Base-by-base conservation (phyloP, 2,888 invertebrate genomes). In the Andrena fulva region DNA sequence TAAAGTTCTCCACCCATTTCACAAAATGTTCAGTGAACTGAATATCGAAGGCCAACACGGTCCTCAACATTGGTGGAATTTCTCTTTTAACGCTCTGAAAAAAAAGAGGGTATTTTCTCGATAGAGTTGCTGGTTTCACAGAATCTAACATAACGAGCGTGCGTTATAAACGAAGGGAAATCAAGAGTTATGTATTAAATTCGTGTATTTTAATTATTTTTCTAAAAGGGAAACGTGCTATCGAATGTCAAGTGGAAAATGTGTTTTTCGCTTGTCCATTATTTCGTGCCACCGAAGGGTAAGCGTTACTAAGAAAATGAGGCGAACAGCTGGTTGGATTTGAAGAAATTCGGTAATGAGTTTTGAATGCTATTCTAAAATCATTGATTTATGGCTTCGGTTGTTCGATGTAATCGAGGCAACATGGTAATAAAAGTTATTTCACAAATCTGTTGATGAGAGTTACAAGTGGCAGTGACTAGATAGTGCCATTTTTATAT, bases 1-100 rank as follows among this genome's bases (percentile, higher is more conserved):
- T 81, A 66, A 91, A 90, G 59, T 87, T 92, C 75, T 94, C 93
- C 6, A 91, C 68, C 6, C 77, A 80, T 68, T 90, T 92, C 16
- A 94, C 93, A 77, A 94, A 91, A 16, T n/a, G n/a, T 85, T 94
- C 90, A 1, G 94, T 94, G 1, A 94, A 48, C 31, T 91, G 89
- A 29, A 89, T 91, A 89, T 95, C 95, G 10, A 91, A 77, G 7
- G 91, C 90, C 69, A 95, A 89, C 52, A 93, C 35, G 70, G 89
- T 92, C 35, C 79, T 91, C 48, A 94, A 62, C 0, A 87, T 24
- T 0, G 90, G 76, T 16, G 94, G 93, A 12, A 93, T 80, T 63
- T 91, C 84, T 71, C 94, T 91, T 82, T 93, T 94, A 1, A 87
- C 42, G 16, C 0, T 16, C 8, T 72, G 16, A 85, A 60, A 80